Conservation (phyloP, 2,797 vertebrate genomes). For the Falco peregrinus region DNA sequence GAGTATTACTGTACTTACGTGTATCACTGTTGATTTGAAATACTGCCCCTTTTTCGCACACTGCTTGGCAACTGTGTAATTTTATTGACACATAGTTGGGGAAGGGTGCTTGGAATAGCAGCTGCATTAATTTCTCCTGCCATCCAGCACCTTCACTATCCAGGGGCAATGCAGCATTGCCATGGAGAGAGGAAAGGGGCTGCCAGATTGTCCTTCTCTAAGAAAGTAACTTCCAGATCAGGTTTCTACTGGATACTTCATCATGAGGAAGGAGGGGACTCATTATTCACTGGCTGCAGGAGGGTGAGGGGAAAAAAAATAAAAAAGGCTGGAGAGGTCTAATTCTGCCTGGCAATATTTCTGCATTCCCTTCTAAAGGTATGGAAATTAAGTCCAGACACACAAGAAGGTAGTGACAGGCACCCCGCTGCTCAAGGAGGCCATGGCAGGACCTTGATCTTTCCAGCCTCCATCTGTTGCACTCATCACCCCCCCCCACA, state of each 20-base stretch:
- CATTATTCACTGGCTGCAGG: not conserved
- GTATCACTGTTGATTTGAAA: not conserved
- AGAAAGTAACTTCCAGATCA: not conserved
- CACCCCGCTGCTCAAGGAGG: not conserved
- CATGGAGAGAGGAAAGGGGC: fast-evolving
- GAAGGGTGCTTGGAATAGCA: not conserved
- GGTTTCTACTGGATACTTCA: not conserved
- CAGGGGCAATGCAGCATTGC: not conserved
- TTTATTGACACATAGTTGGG: not conserved
- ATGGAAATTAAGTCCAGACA: not conserved
- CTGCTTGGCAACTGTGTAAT: not conserved
- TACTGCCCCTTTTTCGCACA: not conserved
- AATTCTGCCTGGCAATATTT: not conserved
- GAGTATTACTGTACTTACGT: not conserved
- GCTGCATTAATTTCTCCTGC: not conserved
- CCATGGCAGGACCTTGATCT: not conserved
- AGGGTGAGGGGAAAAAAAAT: not conserved
- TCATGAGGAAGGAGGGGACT: not conserved
- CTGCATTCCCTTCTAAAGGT: not conserved
- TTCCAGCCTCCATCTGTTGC: not conserved
- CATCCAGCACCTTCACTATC: not conserved
- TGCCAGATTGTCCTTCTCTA: not conserved
- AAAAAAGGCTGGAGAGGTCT: not conserved
- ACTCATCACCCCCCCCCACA: not conserved
- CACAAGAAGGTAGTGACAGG: not conserved